Evolutionary conservation across 2,888 invertebrate species (phyloP), one percentile per base, ranked within the genome.

Genomic region (Eumerus sabulonum): DNA sequence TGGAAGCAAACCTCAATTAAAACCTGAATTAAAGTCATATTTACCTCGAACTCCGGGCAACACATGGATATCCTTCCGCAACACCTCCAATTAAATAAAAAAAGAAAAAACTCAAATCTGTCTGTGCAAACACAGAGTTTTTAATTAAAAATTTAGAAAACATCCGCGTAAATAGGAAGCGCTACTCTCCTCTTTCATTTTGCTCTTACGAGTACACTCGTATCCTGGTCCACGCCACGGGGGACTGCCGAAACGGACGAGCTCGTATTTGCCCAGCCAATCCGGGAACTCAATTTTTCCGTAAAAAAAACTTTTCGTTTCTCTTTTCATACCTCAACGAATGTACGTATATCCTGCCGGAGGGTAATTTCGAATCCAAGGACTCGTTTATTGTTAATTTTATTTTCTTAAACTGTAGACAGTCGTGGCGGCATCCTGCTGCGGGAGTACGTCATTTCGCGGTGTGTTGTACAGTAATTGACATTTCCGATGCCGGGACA

Each of bases 91-190:
- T 7, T 2, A 27, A 50, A 62, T 42, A 60, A 40, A 51, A 57
- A 63, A 35, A 68, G 53, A 57, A 38, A 35, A 54, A 27, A 60
- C 54, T 42, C 68, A 48, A 36, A n/a, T 18, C 53, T 48, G 79
- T 73, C 79, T 79, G 68, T 36, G 79, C 64, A 79, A 79, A 79
- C 64, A 79, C 56, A 51, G 40, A 74, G 27, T 27, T 73, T 79
- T 79, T 79, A 79, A 79, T 79, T 79, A 79, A 79, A 79, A 79
- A 79, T 79, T 79, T 79, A 79, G 79, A 73, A 79, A 73, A 79
- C 79, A 79, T 79, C 63, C 73, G 73, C 79, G 73, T 64, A 73
- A 68, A 79, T 59, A 67, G 36, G 40, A 11, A 42, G 27, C 27
- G 27, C 7, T 27, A 4, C 27, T 38, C 48, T 57, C 45, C 44